These are phyloP conservation scores for Hyphantria cunea DNA, from an alignment of 1,140 invertebrate species.

Conservation along the genomic window DNA sequence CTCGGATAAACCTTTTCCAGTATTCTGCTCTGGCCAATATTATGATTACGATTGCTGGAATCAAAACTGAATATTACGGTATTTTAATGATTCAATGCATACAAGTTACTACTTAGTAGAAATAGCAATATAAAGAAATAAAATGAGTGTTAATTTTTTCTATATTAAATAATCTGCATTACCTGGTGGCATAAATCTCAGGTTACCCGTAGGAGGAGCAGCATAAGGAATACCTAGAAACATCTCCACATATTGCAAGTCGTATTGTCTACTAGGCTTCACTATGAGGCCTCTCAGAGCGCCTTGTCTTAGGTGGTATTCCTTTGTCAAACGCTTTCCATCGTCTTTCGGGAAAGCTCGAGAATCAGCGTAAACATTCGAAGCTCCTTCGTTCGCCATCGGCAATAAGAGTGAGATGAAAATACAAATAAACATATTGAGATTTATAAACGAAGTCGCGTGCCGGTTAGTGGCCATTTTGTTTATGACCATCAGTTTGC, in stretches of 20 bases:
- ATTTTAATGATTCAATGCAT: too few species aligned
- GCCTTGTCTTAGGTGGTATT: constrained; percentile 82
- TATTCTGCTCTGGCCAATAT: too few species aligned
- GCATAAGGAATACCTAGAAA: constrained; percentile 94
- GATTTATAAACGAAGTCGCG: constrained; percentile 70
- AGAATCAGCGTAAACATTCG: constrained; percentile 62
- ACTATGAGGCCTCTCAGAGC: constrained; percentile 83
- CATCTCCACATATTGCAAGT: constrained; percentile 83
- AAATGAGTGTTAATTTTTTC: background rate
- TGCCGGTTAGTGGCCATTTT: constrained; percentile 69
- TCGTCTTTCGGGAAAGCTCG: constrained; percentile 62
- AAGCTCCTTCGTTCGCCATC: constrained; percentile 56
- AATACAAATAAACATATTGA: constrained; percentile 77
- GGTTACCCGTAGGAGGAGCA: constrained; percentile 90
- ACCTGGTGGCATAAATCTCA: constrained; percentile 94
- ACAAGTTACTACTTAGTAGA: too few species aligned
- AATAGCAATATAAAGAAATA: too few species aligned
- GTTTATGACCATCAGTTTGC: constrained; percentile 60
- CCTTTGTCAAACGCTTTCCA: constrained; percentile 67
- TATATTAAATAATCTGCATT: constrained; percentile 12
- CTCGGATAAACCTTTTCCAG: too few species aligned
- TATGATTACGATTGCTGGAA: too few species aligned
- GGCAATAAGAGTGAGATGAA: constrained; percentile 69
- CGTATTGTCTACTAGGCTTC: constrained; percentile 79
- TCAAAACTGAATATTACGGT: too few species aligned